Conservation (phyloP, 2,797 vertebrate genomes). For the Pyrocephalus nanus region DNA sequence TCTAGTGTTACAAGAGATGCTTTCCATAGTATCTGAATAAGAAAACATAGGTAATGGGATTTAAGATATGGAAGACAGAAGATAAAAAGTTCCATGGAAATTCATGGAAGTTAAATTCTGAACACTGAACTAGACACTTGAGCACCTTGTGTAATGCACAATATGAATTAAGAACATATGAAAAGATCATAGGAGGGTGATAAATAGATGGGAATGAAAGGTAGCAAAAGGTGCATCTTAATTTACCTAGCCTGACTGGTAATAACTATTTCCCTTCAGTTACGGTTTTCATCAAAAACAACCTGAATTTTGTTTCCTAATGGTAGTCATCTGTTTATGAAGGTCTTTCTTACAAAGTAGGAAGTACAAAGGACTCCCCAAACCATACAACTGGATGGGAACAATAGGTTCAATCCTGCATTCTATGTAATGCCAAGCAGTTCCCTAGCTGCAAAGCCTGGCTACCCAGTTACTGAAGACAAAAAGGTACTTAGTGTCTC, state of each 20-base stretch:
- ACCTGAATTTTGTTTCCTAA: background rate
- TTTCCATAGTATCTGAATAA: slow-evolving; percentile 3
- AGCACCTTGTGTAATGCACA: background rate
- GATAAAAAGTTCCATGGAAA: background rate
- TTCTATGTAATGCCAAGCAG: background rate
- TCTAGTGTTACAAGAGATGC: slow-evolving; percentile 4
- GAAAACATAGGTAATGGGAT: slow-evolving; percentile 3
- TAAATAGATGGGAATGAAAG: background rate
- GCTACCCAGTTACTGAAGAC: background rate
- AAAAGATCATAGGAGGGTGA: background rate
- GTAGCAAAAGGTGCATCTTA: background rate
- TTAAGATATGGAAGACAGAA: background rate
- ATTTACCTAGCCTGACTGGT: background rate
- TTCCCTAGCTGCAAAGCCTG: background rate
- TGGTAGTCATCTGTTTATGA: background rate
- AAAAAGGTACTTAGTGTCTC: background rate
- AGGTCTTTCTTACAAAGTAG: background rate
- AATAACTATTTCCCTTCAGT: background rate
- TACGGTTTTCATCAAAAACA: background rate
- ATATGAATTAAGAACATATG: background rate
- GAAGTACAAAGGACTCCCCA: background rate
- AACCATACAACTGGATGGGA: background rate
- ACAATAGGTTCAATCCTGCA: background rate
- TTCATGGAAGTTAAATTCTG: background rate
- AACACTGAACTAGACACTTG: background rate